Base-by-base conservation (phyloP, 2,888 invertebrate genomes). In the Busseola fusca region DNA sequence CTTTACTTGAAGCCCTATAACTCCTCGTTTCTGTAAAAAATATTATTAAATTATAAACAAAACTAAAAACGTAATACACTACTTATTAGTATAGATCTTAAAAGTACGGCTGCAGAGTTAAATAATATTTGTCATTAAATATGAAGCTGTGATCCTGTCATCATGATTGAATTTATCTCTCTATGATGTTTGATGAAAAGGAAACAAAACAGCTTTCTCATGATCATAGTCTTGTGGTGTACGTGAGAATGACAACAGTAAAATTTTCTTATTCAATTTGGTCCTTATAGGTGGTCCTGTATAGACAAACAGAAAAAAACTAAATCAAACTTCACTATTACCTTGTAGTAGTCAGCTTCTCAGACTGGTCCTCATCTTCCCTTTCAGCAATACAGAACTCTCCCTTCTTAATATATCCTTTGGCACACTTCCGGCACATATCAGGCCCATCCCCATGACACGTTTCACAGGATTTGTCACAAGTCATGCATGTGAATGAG, bases 391-490 rank as follows among this genome's bases (percentile, higher is more conserved):
- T 95, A 93, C 99, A 99, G 81, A 98, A 96, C 78, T 97, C 97
- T 74, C 98, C 97, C 80, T 97, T 96, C 78, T 97, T 95, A 16
- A 96, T 95, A 90, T 96, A 98, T 10, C 97, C 98, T 25, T 96
- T 93, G 0, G 97, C 97, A 96, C 99, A 99, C 87, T 97, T 96
- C 45, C 96, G 95, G 92, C 99, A 99, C 97, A 98, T 98, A 91
- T 99, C 98, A 0, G 98, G 98, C 0, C 99, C 99, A 91, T 98
- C 98, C 0, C 98, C 98, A 67, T 97, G 96, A 89, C 99, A 99
- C 0, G 97, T 97, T 62, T 96, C 93, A 89, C 99, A 99, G 0
- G 98, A 96, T 86, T 96, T 97, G 92, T 99, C 98, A 93, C 99
- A 99, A 65, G 96, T 97, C 86, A 97, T 92, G 92, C 99, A 99